Evolutionary conservation across 2,113 vertebrate genomes (phyloP).

Genomic region (Ictalurus punctatus): DNA sequence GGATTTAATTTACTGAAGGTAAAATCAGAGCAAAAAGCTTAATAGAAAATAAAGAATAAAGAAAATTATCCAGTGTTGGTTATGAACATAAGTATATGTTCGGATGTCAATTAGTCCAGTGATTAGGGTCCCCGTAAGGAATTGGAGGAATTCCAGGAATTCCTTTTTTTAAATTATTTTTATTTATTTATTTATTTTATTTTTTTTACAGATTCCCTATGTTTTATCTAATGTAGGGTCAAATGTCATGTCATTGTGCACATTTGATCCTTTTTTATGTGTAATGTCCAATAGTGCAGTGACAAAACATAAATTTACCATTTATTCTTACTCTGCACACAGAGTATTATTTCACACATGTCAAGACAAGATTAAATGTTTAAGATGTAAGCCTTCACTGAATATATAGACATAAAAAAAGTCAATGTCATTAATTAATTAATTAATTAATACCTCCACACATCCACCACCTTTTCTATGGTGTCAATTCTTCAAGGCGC

Average conservation of each 20-base stretch:
- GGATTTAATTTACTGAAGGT: background rate
- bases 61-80: background rate
- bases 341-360: background rate
- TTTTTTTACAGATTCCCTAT: too few relatives aligned
- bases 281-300: background rate
- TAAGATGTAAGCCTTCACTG: background rate
- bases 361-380: background rate
- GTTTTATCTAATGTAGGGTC: too few relatives aligned
- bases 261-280: background rate
- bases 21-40: background rate
- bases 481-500: slow-evolving; percentile 56
- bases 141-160: too few relatives aligned
- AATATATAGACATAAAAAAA: background rate
- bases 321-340: background rate
- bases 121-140: background rate
- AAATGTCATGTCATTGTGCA: background rate
- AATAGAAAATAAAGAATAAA: too few relatives aligned
- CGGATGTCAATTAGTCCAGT: background rate
- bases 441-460: too few relatives aligned
- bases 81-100: background rate
- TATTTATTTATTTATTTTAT: too few relatives aligned
- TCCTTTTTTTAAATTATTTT: background rate
- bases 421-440: too few relatives aligned
- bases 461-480: background rate
- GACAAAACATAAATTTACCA: background rate